A percentile compares a stretch with the other conserved stretches of the same genome.
Conservation (phyloP, 2,888 invertebrate species). For the Ectobius pallidus region DNA sequence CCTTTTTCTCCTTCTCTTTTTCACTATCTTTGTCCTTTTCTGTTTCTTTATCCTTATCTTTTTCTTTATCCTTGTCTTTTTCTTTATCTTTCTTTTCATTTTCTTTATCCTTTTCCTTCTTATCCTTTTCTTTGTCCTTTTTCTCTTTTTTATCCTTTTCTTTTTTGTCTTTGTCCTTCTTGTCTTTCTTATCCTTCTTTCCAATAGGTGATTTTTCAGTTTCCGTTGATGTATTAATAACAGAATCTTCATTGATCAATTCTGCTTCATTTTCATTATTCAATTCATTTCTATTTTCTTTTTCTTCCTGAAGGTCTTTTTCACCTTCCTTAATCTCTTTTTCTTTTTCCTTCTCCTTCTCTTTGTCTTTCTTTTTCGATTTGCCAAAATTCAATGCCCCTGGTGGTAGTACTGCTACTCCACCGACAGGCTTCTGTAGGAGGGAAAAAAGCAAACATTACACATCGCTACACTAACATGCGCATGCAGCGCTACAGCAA, state of each 20-base stretch:
- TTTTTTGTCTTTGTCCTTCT: slow-evolving; percentile 51
- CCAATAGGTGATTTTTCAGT: slow-evolving; percentile 33
- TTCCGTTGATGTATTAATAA: slow-evolving; percentile 36
- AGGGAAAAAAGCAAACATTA: not conserved
- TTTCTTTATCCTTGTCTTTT: slow-evolving; percentile 53
- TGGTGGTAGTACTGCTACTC: slow-evolving; percentile 81
- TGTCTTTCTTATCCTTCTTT: slow-evolving; percentile 42
- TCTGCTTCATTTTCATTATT: slow-evolving; percentile 46
- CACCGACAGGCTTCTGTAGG: slow-evolving; percentile 80
- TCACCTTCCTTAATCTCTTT: slow-evolving; percentile 45
- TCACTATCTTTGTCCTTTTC: slow-evolving; percentile 37
- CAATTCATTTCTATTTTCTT: slow-evolving; percentile 47
- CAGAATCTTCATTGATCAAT: slow-evolving; percentile 34
- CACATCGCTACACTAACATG: not conserved
- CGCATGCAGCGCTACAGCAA: not conserved
- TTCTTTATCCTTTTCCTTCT: slow-evolving; percentile 46
- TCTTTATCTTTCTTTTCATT: slow-evolving; percentile 51
- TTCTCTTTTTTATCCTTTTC: slow-evolving; percentile 51
- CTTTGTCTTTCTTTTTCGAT: slow-evolving; percentile 62
- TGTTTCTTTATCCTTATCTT: slow-evolving; percentile 40
- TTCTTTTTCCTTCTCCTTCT: slow-evolving; percentile 54
- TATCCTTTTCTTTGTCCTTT: slow-evolving; percentile 49
- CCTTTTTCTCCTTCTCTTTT: slow-evolving; percentile 55
- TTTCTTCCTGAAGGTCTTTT: slow-evolving; percentile 46
- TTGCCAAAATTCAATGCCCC: slow-evolving; percentile 58